Conservation (phyloP, 1,140 invertebrate genomes). For the Trichomalopsis sarcophagae region DNA sequence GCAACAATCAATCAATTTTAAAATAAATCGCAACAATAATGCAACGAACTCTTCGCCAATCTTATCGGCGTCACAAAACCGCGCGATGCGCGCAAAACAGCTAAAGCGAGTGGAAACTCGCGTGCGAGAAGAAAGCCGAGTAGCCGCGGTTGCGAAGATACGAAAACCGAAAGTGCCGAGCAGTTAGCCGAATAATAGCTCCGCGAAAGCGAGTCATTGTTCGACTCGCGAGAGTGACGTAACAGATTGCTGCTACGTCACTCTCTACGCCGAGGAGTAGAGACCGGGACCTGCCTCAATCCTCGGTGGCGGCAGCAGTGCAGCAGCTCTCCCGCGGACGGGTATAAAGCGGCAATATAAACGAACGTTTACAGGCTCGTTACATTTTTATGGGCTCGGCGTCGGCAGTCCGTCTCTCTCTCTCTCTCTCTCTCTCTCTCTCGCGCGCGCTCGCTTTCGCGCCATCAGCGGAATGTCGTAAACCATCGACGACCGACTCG, state of each 20-base stretch:
- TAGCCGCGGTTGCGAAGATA: background rate
- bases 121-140: background rate
- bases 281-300: conserved; percentile 70
- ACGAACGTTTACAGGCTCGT: conserved; percentile 76
- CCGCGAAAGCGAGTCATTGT: conserved; percentile 24
- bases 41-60: background rate
- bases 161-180: background rate
- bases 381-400: conserved; percentile 76
- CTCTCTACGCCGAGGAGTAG: background rate
- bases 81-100: background rate
- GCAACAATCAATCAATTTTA: no score
- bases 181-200: conserved; percentile 4
- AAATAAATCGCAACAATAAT: no score
- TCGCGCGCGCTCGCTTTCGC: conserved; percentile 31
- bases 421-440: background rate
- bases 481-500: conserved; percentile 68
- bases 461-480: conserved; percentile 73
- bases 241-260: background rate
- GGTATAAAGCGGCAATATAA: conserved; percentile 74
- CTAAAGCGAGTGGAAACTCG: background rate
- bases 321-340: conserved; percentile 54
- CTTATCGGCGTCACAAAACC: background rate
- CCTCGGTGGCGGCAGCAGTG: conserved; percentile 22
- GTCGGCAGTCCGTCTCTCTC: conserved; percentile 60
- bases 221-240: background rate